Evolutionary conservation across 30 jellyfish, hydroid and myxozoan genomes (phyloP).

Genomic region (Aurelia coerulea): DNA sequence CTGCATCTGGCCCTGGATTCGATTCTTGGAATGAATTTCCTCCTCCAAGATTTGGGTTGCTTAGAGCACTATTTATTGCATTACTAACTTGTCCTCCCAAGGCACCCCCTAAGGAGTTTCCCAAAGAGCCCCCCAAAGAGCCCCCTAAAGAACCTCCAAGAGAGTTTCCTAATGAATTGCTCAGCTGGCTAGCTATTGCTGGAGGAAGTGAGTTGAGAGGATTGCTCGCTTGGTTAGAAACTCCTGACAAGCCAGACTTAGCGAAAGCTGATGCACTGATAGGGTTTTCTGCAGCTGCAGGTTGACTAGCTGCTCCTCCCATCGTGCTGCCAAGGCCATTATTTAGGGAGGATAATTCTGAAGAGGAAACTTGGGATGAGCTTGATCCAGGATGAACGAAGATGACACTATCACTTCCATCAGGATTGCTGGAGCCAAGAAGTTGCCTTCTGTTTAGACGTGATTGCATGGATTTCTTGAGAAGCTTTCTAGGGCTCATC

Average conservation of each 20-base stretch:
- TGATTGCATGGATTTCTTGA: slow-evolving; percentile 55
- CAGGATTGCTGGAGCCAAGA: slow-evolving; percentile 78
- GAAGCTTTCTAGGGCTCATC: slow-evolving; percentile 52
- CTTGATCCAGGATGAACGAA: slow-evolving; percentile 94
- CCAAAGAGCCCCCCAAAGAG: slow-evolving; percentile 33
- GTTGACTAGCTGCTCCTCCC: slow-evolving; percentile 39
- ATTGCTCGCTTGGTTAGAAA: slow-evolving; percentile 18
- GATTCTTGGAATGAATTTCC: slow-evolving; percentile 41
- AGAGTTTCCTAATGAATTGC: slow-evolving; percentile 32
- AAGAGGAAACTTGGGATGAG: slow-evolving; percentile 73
- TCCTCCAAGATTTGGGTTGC: slow-evolving; percentile 53
- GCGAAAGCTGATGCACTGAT: slow-evolving; percentile 77
- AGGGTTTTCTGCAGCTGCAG: slow-evolving; percentile 49
- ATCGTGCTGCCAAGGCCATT: slow-evolving; percentile 55
- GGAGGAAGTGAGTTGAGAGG: slow-evolving; percentile 4
- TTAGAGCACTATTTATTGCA: slow-evolving; percentile 35
- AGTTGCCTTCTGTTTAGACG: slow-evolving; percentile 84
- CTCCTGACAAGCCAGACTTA: slow-evolving; percentile 90
- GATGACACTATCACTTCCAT: slow-evolving; percentile 95
- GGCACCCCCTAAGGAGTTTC: slow-evolving; percentile 48
- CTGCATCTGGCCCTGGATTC: slow-evolving; percentile 53
- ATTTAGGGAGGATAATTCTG: slow-evolving; percentile 43
- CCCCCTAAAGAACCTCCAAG: slow-evolving; percentile 64
- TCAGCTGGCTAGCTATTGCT: slow-evolving; percentile 45
- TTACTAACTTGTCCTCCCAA: slow-evolving; percentile 9